Evolutionary conservation across 1,140 invertebrate genomes (phyloP).

Genomic region (Vanessa tameamea): DNA sequence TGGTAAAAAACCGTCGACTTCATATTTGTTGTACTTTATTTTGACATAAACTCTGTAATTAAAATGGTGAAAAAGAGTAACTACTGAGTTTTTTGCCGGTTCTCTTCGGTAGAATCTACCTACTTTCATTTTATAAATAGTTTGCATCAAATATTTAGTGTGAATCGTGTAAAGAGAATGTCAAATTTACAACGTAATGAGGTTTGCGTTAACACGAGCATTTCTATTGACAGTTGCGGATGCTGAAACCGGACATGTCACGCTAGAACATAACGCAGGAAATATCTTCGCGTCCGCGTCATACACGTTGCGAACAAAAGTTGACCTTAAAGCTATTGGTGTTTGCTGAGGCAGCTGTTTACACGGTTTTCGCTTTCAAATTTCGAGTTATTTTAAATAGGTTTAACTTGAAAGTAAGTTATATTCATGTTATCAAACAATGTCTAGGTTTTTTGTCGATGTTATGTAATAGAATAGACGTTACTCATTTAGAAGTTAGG

Average conservation of each 20-base stretch:
- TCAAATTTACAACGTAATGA: constrained; percentile 11
- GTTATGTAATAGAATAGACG: no score
- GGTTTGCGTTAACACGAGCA: constrained; percentile 14
- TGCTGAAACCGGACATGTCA: constrained; percentile 29
- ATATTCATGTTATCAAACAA: background rate
- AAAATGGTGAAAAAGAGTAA: no score
- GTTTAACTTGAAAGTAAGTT: background rate
- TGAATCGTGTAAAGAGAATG: background rate
- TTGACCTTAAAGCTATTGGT: constrained; percentile 21
- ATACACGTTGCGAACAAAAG: constrained; percentile 23
- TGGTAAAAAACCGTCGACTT: no score
- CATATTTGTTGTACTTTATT: no score
- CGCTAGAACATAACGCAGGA: constrained; percentile 28
- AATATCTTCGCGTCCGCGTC: constrained; percentile 32
- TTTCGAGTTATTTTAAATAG: background rate
- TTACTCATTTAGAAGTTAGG: no score
- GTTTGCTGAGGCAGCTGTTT: background rate
- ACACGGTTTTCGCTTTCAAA: background rate
- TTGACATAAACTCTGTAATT: no score
- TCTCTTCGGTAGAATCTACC: no score
- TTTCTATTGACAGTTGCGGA: constrained; percentile 15
- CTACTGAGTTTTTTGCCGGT: no score
- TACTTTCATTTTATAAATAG: background rate
- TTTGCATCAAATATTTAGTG: background rate
- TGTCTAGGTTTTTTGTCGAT: no score